A percentile compares a stretch with the other conserved stretches of the same genome.
Conservation (phyloP, 2,113 vertebrate species). For the Typhlomys cinereus region DNA sequence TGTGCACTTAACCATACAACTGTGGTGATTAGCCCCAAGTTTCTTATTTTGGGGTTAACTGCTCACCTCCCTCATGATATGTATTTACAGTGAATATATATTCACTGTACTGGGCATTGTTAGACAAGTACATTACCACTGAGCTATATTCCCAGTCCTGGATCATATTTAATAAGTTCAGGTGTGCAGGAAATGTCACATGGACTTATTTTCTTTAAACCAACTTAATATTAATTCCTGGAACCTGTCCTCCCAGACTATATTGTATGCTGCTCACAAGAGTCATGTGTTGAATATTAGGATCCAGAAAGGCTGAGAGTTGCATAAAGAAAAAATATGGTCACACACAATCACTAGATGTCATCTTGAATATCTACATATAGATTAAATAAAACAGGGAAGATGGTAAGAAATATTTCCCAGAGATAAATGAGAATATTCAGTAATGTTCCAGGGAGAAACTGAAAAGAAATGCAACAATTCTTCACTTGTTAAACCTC, state of each 20-base stretch:
- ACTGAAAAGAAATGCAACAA: neutral
- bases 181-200: conserved; percentile 59
- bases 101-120: no score
- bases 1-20: conserved; percentile 25
- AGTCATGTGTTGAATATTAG: neutral
- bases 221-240: conserved; percentile 33
- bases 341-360: neutral
- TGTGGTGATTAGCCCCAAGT: conserved; percentile 38
- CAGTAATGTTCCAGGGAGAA: neutral
- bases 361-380: neutral
- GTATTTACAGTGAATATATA: neutral
- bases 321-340: neutral
- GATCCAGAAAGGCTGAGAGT: neutral
- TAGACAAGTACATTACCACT: no score
- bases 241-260: neutral
- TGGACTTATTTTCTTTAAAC: conserved; percentile 54
- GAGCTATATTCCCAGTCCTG: no score
- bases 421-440: neutral
- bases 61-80: neutral
- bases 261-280: neutral
- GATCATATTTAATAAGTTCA: conserved; percentile 62
- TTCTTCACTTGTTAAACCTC: neutral
- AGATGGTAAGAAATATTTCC: neutral
- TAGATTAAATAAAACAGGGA: neutral
- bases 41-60: conserved; percentile 13